phyloP scores from a whole-genome alignment of 2,797 vertebrate species.

The Acanthis flammea region DNA sequence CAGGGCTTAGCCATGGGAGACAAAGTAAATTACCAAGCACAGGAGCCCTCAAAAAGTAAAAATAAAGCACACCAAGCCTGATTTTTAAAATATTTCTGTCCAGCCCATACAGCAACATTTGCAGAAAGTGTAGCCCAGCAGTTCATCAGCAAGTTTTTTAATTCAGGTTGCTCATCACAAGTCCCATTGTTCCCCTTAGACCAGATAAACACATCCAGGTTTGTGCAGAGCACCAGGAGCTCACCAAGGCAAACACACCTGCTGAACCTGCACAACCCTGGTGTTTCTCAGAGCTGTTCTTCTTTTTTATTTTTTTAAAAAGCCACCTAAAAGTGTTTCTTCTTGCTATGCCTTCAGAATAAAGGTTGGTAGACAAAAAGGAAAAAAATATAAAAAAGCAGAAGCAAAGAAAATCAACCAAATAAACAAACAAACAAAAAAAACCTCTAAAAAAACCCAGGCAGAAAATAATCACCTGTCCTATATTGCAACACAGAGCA shows the following conservation, averaged over 20 bases:
- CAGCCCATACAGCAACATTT: neutral
- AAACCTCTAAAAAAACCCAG: neutral
- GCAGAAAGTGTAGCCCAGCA: neutral
- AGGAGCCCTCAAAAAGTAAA: neutral
- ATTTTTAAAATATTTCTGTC: accelerated
- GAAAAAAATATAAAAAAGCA: neutral
- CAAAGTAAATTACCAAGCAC: neutral
- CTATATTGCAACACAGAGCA: neutral
- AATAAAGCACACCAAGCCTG: neutral
- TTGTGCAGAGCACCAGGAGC: neutral
- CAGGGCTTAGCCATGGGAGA: neutral
- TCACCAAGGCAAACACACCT: neutral
- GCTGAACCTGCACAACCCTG: neutral
- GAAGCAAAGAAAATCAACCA: neutral
- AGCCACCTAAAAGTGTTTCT: neutral
- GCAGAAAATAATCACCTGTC: neutral
- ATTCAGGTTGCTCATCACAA: neutral
- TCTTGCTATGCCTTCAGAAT: neutral
- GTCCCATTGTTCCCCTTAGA: accelerated
- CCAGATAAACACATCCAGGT: neutral
- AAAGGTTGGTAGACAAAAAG: neutral
- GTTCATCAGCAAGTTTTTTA: neutral
- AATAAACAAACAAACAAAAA: neutral
- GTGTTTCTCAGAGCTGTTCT: neutral
- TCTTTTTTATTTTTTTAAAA: neutral